A percentile compares a stretch with the other conserved stretches of the same genome.
Evolutionary conservation across 92 coral and sea anemone species (phyloP).

Genomic region (Virgularia gustaviana): DNA sequence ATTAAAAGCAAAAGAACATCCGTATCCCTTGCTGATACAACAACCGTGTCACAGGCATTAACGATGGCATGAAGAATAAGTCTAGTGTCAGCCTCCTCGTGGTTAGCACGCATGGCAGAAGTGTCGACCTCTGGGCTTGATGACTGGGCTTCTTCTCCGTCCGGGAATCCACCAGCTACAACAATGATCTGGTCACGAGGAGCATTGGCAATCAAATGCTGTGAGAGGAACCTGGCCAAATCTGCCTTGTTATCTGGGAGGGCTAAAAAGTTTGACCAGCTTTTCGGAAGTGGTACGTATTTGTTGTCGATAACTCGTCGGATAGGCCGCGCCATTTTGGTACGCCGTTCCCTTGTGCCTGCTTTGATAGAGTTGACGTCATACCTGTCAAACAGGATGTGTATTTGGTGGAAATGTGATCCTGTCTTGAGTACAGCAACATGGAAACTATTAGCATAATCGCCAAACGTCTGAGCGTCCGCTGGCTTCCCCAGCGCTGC

Average conservation of each 20-base stretch:
- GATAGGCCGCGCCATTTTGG: not conserved
- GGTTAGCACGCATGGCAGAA: conserved; percentile 34
- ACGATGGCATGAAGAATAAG: conserved; percentile 33
- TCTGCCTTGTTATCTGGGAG: conserved; percentile 68
- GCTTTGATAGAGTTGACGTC: conserved; percentile 21
- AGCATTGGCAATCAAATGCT: conserved; percentile 45
- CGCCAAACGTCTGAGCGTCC: conserved; percentile 58
- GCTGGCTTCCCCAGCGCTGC: conserved; percentile 41
- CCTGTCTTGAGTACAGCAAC: conserved; percentile 46
- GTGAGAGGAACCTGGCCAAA: conserved; percentile 55
- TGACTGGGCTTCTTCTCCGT: conserved; percentile 45
- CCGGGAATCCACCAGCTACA: conserved; percentile 49
- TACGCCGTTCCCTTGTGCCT: conserved; percentile 27
- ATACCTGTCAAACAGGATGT: conserved; percentile 54
- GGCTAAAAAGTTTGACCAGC: conserved; percentile 57
- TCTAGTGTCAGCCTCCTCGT: conserved; percentile 55
- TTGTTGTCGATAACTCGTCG: conserved; percentile 18
- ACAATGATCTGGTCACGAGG: conserved; percentile 38
- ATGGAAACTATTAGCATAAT: conserved; percentile 36
- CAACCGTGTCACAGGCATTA: conserved; percentile 36
- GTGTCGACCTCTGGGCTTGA: conserved; percentile 32
- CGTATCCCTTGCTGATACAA: conserved; percentile 51
- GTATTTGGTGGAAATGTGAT: conserved; percentile 55
- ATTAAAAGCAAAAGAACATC: conserved; percentile 57
- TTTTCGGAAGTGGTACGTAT: conserved; percentile 51